Evolutionary conservation across 2,888 invertebrate species (phyloP), one percentile per base, ranked within the genome.

Genomic region (Oscheius sp.): DNA sequence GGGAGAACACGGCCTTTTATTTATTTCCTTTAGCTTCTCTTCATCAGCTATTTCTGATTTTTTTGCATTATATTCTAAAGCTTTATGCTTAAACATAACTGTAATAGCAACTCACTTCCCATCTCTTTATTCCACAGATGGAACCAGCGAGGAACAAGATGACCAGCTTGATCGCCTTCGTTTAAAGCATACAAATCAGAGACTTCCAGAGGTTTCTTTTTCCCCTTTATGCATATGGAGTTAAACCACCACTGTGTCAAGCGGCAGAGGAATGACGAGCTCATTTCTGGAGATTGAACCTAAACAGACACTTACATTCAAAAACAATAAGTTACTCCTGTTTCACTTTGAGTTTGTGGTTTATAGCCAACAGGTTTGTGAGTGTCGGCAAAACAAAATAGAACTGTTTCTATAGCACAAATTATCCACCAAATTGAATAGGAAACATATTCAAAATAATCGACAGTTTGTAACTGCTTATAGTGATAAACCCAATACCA

Each of bases 221-320:
- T 76, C 5, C 85, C 85, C 17, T 79, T 73, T n/a, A 74, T 67
- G 70, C 84, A 85, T 37, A 86, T 70, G 20, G 69, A 37, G 55
- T 86, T 93, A 87, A 95, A 95, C 96, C 96, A 97, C 82, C 92
- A 91, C 88, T 93, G 96, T 1, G 93, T 91, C 29, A 95, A 89
- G 65, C 92, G 91, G 20, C 93, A 94, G 5, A 94, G 90, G 88
- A 94, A 96, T 65, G 95, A 93, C 29, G 94, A 91, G 23, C 90
- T 89, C 73, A 90, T 90, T 87, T 96, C 96, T 23, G 96, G 96
- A 86, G 95, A 95, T 85, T 92, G 92, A 86, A 91, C 92, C 91
- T 94, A 89, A 73, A 89, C 10, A 3, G 5, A 58, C 6, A 4
- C 6, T 58, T 55, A 20, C 3, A 34, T 5, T 12, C 2, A n/a